Evolutionary conservation across 2,113 vertebrate species (phyloP), one percentile per base, ranked within the genome.

Genomic region (Mohoua ochrocephala): DNA sequence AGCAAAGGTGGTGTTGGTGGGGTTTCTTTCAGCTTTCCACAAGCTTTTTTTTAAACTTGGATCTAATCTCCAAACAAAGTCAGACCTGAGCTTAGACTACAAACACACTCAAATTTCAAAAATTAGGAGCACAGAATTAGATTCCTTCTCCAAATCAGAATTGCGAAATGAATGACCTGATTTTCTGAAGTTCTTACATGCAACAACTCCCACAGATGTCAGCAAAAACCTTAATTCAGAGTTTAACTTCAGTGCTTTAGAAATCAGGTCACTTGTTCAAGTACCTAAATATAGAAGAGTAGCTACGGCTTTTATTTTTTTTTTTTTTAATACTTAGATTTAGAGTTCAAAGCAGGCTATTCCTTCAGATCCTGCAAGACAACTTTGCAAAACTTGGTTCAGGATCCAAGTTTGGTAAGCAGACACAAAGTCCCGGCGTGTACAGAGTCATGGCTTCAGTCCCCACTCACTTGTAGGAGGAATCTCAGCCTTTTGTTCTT

Each of bases 221-320:
- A 89, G 87, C n/a, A 93, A 95, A 89, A 95, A n/a, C 18, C 52
- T 70, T 76, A 91, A 87, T 61, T 89, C 87, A 87, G 74, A 53
- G 24, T 91, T 76, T 65, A 41, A 84, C 18, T 93, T 95, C 73
- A 52, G n/a, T 73, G 57, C 50, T 77, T 85, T 73, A 37, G 67
- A 96, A 96, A 96, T 91, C 68, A 39, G 87, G 74, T 91, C 81
- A 94, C 57, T 94, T 90, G 59, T 85, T 94, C 65, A 57, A 33
- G 74, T 69, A 45, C n/a, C 81, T 89, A 94, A 89, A 87, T 76
- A 89, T 30, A 82, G 61, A 81, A 79, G 49, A 50, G 21, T 42
- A 81, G 53, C 37, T 63, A 68, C 15, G 31, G 39, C 7, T 39
- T 77, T 23, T 35, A 24, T 79, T 33, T 68, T 56, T 77, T 70